These are phyloP conservation scores for Enteromius anoplus DNA, from an alignment of 2,797 vertebrate species.

Conservation along the genomic window DNA sequence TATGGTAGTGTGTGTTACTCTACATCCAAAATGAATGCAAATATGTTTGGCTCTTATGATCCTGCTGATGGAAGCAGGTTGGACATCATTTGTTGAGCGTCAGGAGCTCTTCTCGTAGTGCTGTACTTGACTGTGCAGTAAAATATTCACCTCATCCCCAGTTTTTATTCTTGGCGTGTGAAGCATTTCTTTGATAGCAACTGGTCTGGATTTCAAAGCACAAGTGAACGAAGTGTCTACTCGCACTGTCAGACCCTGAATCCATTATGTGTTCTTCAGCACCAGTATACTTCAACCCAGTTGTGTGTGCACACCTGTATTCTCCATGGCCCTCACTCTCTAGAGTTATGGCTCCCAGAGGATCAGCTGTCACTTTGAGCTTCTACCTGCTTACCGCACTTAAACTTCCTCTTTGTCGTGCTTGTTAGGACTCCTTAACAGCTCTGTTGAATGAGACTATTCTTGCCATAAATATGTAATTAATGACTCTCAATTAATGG, in stretches of 20 bases:
- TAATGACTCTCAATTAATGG: slow-evolving; percentile 58
- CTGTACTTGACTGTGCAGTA: slow-evolving; percentile 20
- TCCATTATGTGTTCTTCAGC: slow-evolving; percentile 45
- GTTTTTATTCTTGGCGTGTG: slow-evolving; percentile 54
- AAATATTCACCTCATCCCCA: slow-evolving; percentile 41
- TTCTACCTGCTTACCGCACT: slow-evolving; percentile 46
- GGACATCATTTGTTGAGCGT: background rate
- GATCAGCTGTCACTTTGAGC: slow-evolving; percentile 54
- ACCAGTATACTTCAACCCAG: slow-evolving; percentile 39
- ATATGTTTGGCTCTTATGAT: background rate
- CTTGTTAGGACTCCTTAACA: slow-evolving; percentile 41
- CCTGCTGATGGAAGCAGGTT: background rate
- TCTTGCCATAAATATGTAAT: slow-evolving; percentile 56
- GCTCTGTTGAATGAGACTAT: slow-evolving; percentile 29
- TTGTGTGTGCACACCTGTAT: slow-evolving; percentile 50
- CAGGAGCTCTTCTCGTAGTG: slow-evolving; percentile 9
- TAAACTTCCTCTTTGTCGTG: slow-evolving; percentile 31
- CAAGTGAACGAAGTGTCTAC: slow-evolving; percentile 56
- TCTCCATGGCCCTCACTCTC: slow-evolving; percentile 50
- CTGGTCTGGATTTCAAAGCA: slow-evolving; percentile 79
- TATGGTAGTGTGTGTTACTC: background rate
- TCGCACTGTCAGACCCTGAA: slow-evolving; percentile 46
- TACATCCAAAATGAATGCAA: background rate
- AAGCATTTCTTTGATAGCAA: slow-evolving; percentile 64
- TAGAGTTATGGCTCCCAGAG: slow-evolving; percentile 50